These are phyloP conservation scores for Gastrophryne carolinensis DNA, from an alignment of 2,797 vertebrate genomes.

Conservation along the genomic window DNA sequence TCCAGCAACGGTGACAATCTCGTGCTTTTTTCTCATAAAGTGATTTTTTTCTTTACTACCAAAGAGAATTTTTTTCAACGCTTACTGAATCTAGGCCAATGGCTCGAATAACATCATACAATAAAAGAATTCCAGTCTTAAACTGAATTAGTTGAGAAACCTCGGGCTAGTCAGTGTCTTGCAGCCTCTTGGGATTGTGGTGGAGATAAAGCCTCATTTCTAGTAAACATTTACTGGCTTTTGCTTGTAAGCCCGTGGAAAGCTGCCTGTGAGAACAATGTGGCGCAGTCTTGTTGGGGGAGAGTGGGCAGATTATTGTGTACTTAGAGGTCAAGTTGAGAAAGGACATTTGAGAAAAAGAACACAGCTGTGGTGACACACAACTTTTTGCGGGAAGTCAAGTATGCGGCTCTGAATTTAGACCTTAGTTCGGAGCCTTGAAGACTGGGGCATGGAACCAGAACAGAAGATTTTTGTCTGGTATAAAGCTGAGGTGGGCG, in stretches of 20 bases:
- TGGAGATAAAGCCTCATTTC: constrained; percentile 28
- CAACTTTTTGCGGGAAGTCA: constrained; percentile 44
- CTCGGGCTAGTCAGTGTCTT: constrained; percentile 1
- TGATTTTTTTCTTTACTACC: too few relatives aligned
- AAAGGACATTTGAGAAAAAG: constrained; percentile 43
- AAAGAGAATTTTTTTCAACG: too few relatives aligned
- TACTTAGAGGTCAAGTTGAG: constrained; percentile 42
- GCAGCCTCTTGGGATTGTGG: constrained; percentile 20
- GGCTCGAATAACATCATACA: too few relatives aligned
- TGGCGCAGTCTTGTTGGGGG: constrained; percentile 33
- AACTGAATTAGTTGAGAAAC: background rate
- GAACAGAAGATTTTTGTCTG: constrained; percentile 46
- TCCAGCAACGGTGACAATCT: too few relatives aligned
- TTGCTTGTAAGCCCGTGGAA: constrained; percentile 26
- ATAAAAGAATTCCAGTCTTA: too few relatives aligned
- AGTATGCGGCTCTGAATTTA: constrained; percentile 44
- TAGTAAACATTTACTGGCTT: constrained; percentile 44
- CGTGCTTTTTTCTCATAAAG: too few relatives aligned
- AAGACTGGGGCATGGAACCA: constrained; percentile 21
- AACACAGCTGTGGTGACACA: constrained; percentile 46
- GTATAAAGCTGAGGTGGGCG: constrained; percentile 28
- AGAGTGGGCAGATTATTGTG: constrained; percentile 33
- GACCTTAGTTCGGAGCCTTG: constrained; percentile 32
- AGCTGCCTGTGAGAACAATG: constrained; percentile 38
- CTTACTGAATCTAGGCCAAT: too few relatives aligned